Evolutionary conservation across 2,797 vertebrate genomes (phyloP).

Genomic region (Atherinosoma microstoma): DNA sequence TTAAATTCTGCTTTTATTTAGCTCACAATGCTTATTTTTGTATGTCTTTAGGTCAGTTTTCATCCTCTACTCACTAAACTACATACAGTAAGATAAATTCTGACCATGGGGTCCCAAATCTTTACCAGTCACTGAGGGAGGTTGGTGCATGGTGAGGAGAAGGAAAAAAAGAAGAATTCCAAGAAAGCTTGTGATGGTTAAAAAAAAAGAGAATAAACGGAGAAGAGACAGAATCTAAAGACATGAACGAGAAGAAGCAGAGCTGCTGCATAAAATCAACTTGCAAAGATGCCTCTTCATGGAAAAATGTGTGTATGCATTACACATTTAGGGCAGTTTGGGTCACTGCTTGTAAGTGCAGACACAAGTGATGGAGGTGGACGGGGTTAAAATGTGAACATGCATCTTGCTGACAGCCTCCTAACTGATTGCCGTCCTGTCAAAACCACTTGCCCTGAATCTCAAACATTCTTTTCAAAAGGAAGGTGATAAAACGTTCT

Average conservation of each 20-base stretch:
- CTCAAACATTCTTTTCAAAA: conserved; percentile 1
- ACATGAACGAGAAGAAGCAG: background rate
- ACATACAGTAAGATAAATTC: background rate
- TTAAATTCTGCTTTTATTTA: too few species aligned
- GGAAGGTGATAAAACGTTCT: background rate
- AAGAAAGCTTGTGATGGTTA: conserved; percentile 26
- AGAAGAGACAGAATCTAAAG: background rate
- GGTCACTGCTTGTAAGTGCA: conserved; percentile 28
- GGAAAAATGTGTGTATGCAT: background rate
- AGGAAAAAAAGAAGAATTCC: conserved; percentile 4
- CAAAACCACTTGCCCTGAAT: background rate
- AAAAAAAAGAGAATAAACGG: conserved; percentile 3
- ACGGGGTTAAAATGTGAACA: conserved; percentile 26
- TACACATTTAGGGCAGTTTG: conserved; percentile 8
- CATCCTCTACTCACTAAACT: background rate
- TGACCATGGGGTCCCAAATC: background rate
- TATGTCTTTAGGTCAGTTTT: too few species aligned
- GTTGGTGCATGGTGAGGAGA: background rate
- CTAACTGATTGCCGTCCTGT: conserved; percentile 32
- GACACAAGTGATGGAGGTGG: conserved; percentile 20
- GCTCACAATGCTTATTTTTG: too few species aligned
- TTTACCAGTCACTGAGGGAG: background rate
- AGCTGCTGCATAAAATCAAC: conserved; percentile 7
- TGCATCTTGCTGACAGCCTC: conserved; percentile 29
- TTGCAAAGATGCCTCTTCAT: conserved; percentile 23